A percentile compares a stretch with the other conserved stretches of the same genome.
Evolutionary conservation across 37 sponge, comb jelly and placozoan species (phyloP).

Genomic region (Cliona cf. orientalis): DNA sequence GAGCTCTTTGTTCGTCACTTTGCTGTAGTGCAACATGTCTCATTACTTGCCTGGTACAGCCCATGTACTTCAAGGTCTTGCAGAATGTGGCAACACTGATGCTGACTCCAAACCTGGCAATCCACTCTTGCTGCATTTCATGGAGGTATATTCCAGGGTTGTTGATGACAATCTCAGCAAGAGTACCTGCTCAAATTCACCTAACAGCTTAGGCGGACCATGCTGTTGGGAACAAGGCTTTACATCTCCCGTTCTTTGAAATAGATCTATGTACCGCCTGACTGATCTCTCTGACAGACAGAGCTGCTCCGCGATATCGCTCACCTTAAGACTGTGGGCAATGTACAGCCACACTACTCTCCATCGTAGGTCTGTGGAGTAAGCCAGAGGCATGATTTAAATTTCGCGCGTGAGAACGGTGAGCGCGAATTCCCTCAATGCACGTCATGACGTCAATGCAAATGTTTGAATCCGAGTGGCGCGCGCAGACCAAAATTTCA

Average conservation of each 20-base stretch:
- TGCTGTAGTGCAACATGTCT: constrained; percentile 8
- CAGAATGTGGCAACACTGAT: constrained; percentile 22
- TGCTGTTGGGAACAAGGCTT: constrained; percentile 14
- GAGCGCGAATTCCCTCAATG: no score
- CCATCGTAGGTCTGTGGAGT: constrained; percentile 25
- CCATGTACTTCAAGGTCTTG: constrained; percentile 22
- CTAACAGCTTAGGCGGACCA: constrained; percentile 23
- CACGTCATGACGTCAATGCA: no score
- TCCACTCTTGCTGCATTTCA: constrained; percentile 14
- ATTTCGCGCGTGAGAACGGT: no score
- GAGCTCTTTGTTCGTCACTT: constrained; percentile 15
- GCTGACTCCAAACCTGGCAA: constrained; percentile 15
- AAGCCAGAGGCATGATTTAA: constrained; percentile 12
- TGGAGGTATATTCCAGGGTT: constrained; percentile 41
- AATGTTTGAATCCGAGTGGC: no score
- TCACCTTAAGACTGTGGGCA: not conserved
- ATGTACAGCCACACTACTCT: constrained; percentile 28
- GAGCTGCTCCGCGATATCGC: not conserved
- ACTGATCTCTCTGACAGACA: constrained; percentile 12
- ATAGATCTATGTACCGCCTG: constrained; percentile 16
- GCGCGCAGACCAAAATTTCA: not conserved
- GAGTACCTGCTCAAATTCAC: constrained; percentile 18
- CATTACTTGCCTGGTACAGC: constrained; percentile 18
- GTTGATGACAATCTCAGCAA: constrained; percentile 21
- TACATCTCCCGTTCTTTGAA: constrained; percentile 35